Evolutionary conservation across 2,113 vertebrate species (phyloP).

Genomic region (Periophthalmodon schlosseri): DNA sequence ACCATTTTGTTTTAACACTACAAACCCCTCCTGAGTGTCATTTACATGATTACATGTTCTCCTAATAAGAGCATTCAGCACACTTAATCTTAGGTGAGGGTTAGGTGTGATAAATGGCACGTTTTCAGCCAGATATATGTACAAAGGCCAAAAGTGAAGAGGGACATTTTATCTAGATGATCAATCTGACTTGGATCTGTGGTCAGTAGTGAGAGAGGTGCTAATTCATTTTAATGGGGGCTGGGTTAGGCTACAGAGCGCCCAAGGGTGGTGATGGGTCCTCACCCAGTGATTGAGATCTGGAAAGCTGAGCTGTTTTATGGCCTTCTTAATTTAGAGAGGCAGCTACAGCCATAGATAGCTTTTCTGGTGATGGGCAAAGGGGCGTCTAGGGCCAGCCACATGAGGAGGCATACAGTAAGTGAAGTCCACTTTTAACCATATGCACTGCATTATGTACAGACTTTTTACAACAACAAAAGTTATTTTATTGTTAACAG

Average conservation of each 20-base stretch:
- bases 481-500: too few relatives aligned
- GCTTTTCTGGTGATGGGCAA: constrained; percentile 57
- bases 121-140: constrained; percentile 61
- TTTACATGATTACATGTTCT: constrained; percentile 72
- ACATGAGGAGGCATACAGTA: constrained; percentile 45
- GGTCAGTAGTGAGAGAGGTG: constrained; percentile 56
- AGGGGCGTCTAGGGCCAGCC: constrained; percentile 59
- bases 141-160: constrained; percentile 62
- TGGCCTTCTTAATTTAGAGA: constrained; percentile 71
- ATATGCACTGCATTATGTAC: not conserved
- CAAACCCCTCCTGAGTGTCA: constrained; percentile 22
- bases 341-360: constrained; percentile 61
- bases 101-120: constrained; percentile 58
- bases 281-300: constrained; percentile 63
- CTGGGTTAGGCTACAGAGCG: constrained; percentile 36
- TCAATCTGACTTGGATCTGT: constrained; percentile 62
- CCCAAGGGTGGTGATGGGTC: constrained; percentile 60
- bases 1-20: constrained; percentile 25
- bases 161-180: constrained; percentile 55
- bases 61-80: constrained; percentile 67
- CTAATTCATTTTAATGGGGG: constrained; percentile 72
- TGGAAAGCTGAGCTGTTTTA: constrained; percentile 69
- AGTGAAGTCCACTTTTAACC: constrained; percentile 14
- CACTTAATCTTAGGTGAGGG: constrained; percentile 49
- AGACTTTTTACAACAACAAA: not conserved